Conservation (phyloP, 2,888 invertebrate genomes). For the Fissipunctia ypsillon region DNA sequence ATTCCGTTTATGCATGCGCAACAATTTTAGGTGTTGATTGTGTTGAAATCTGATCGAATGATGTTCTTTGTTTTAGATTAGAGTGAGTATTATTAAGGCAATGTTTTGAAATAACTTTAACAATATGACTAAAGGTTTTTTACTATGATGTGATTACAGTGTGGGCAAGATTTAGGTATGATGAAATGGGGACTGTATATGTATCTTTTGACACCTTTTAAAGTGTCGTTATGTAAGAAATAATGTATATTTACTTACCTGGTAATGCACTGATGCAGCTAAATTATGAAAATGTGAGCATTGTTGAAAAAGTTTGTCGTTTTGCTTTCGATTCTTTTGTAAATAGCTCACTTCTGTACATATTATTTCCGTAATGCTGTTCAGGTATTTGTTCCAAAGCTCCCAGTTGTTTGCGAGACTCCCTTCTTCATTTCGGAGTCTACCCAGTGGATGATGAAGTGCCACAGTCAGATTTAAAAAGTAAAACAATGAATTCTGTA, state of each 20-base stretch:
- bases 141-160: background rate
- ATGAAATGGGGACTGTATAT: background rate
- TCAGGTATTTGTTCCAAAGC: constrained; percentile 81
- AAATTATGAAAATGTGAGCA: constrained; percentile 76
- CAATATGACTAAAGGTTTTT: background rate
- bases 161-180: background rate
- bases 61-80: background rate
- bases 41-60: background rate
- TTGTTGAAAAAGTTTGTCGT: constrained; percentile 69
- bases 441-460: constrained; percentile 85
- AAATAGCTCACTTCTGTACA: constrained; percentile 79
- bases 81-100: background rate
- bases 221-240: background rate
- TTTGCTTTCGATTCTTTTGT: constrained; percentile 78
- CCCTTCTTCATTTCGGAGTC: constrained; percentile 73
- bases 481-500: constrained; percentile 81
- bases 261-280: constrained; percentile 82
- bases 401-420: constrained; percentile 82
- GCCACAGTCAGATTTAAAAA: constrained; percentile 77
- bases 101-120: constrained; percentile 4
- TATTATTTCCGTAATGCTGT: constrained; percentile 82
- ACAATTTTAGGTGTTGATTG: background rate
- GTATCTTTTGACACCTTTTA: background rate
- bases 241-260: constrained; percentile 73
- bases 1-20: background rate